These are phyloP conservation scores for Parazoanthus atlanticus DNA, from an alignment of 92 coral and sea anemone genomes.

Conservation along the genomic window DNA sequence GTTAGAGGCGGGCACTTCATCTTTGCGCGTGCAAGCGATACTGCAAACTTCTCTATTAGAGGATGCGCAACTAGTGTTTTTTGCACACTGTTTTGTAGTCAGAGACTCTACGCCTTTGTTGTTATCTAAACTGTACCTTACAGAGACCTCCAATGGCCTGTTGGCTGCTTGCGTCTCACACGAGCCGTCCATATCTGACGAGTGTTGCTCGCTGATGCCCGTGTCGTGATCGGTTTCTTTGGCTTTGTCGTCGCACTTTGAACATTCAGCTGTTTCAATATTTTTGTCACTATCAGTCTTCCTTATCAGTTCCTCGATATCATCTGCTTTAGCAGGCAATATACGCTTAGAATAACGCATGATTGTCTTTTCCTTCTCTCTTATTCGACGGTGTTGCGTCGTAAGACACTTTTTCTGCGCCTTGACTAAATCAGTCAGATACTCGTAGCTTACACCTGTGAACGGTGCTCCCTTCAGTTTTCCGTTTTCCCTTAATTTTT, in stretches of 20 bases:
- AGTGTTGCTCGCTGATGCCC: slow-evolving; percentile 82
- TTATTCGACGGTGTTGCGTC: slow-evolving; percentile 39
- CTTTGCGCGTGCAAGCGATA: background rate
- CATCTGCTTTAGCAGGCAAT: background rate
- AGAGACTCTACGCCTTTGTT: background rate
- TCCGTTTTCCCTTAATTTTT: background rate
- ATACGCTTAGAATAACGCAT: slow-evolving; percentile 45
- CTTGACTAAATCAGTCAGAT: slow-evolving; percentile 31
- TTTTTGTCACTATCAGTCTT: background rate
- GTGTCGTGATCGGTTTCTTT: slow-evolving; percentile 84
- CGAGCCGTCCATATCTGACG: slow-evolving; percentile 62
- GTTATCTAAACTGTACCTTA: background rate
- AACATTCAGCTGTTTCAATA: background rate
- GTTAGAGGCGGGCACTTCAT: background rate
- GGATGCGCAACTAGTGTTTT: background rate
- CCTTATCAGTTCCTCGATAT: background rate
- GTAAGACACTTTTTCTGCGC: slow-evolving; percentile 58
- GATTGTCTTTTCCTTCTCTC: slow-evolving; percentile 53
- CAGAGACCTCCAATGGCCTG: background rate
- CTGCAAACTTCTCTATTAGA: background rate
- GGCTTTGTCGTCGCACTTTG: slow-evolving; percentile 21
- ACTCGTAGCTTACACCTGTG: slow-evolving; percentile 21
- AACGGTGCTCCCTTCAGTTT: background rate
- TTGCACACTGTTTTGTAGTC: background rate
- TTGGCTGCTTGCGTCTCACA: slow-evolving; percentile 19